Percentiles rank a stretch among this genome's conserved stretches.
These are phyloP conservation scores for Phyllotreta striolata DNA, from an alignment of 2,888 invertebrate species.

Conservation along the genomic window DNA sequence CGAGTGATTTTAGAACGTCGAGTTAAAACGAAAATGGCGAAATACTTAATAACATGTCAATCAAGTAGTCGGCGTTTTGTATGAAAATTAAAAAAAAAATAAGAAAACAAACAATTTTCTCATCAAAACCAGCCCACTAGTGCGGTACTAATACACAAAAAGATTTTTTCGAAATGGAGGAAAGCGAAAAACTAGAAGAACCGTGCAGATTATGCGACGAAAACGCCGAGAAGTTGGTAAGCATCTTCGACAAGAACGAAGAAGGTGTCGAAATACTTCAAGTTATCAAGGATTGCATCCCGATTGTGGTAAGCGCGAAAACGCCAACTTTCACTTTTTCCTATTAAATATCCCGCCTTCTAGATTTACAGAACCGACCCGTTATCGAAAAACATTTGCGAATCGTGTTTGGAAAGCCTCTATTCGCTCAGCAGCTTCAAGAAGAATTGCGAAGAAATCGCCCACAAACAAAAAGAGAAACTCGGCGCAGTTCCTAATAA, in stretches of 20 bases:
- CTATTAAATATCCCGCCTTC: constrained; percentile 39
- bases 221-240: constrained; percentile 54
- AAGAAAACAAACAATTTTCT: constrained; percentile 33
- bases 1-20: constrained; percentile 19
- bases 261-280: constrained; percentile 58
- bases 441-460: constrained; percentile 51
- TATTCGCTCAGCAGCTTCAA: constrained; percentile 53
- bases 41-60: constrained; percentile 45
- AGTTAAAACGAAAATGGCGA: constrained; percentile 50
- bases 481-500: constrained; percentile 44
- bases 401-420: constrained; percentile 54
- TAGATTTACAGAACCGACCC: constrained; percentile 60
- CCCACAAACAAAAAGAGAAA: constrained; percentile 52
- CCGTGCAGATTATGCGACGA: constrained; percentile 59
- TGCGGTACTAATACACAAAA: constrained; percentile 23
- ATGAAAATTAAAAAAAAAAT: constrained; percentile 41
- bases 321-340: background rate
- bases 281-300: constrained; percentile 58
- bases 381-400: constrained; percentile 58
- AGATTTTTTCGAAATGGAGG: constrained; percentile 37
- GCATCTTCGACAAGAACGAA: constrained; percentile 58
- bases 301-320: constrained; percentile 56
- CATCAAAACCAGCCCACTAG: constrained; percentile 31
- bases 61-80: constrained; percentile 52
- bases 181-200: constrained; percentile 47